Evolutionary conservation across 2,888 invertebrate genomes (phyloP).

Genomic region (Antheraea yamamai): DNA sequence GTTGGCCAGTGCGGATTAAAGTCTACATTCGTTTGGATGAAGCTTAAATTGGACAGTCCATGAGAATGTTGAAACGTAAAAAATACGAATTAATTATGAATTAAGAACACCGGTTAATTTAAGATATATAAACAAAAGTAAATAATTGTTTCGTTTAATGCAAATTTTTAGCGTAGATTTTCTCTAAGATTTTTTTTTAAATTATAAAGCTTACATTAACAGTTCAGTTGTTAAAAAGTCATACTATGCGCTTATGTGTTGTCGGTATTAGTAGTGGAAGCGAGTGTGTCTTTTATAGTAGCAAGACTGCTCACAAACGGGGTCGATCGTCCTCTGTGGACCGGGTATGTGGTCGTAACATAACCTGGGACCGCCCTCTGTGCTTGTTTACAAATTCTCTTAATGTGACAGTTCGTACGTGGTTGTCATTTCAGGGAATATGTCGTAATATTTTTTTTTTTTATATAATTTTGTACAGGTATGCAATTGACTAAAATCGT

Average conservation of each 20-base stretch:
- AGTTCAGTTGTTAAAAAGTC: not conserved
- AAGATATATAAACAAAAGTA: too few species aligned
- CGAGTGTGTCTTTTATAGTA: conserved; percentile 60
- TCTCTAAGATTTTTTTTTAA: not conserved
- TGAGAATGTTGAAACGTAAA: too few species aligned
- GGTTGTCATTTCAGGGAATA: conserved; percentile 8
- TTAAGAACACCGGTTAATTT: too few species aligned
- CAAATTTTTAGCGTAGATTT: conserved; percentile 20
- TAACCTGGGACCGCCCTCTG: conserved; percentile 57
- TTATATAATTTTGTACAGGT: not conserved
- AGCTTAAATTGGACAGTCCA: too few species aligned
- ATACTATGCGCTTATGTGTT: conserved; percentile 32
- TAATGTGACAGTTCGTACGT: not conserved
- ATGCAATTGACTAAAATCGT: not conserved
- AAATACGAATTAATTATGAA: too few species aligned
- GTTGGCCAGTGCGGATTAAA: too few species aligned
- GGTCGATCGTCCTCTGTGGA: conserved; percentile 46
- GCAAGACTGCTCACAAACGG: conserved; percentile 43
- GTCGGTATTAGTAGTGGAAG: conserved; percentile 65
- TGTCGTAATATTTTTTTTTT: not conserved
- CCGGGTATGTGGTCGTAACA: conserved; percentile 62
- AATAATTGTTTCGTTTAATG: not conserved
- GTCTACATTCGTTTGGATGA: too few species aligned
- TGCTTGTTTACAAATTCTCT: conserved; percentile 60
- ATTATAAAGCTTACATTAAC: not conserved